Base-by-base conservation (phyloP, 2,113 vertebrate species). In the Emberiza fucata region DNA sequence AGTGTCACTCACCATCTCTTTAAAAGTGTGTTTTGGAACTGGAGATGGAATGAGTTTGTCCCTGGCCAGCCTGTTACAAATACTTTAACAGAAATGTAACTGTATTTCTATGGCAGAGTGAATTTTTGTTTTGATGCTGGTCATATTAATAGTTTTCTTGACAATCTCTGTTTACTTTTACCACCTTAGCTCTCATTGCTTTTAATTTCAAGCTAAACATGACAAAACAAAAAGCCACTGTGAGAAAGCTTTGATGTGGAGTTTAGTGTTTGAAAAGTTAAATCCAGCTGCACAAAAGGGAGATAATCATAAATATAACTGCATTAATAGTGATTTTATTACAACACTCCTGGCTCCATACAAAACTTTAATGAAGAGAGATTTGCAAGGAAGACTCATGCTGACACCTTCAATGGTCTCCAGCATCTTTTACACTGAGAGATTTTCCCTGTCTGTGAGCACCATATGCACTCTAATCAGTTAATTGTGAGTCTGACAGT, bases 341-440 rank as follows among this genome's bases (percentile, higher is more conserved):
- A 40, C 81, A 82, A 81, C 90, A 56, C 88, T 63, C 95, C 94
- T 93, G 95, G 77, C 95, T 94, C 88, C 53, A 3, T 61, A 59
- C 50, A 78, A 94, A 97, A 88, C 81, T 61, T 87, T 96, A 95
- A 97, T 89, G 92, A 98, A 92, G 94, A 96, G 94, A 95, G 95
- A 94, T 94, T 72, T 96, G 77, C 81, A 40, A 44, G 92, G 95
- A 79, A 80, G 88, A 12, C 68, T 92, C 92, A 87, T 9, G 79
- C 94, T 96, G 97, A 96, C 95, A 94, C 93, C 66, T 88, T 68
- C 95, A 47, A 0, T 95, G 44, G 31, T 91, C 96, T 95, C 85
- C 53, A 51, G 90, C 87, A 69, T 96, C 95, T 97, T 88, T 91
- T 95, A 94, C 64, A 18, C 11, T 76, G 94, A 94, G 95, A 94